Evolutionary conservation across 1,140 invertebrate genomes (phyloP), one percentile per base, ranked within the genome.

Genomic region (Notospermus geniculatus): DNA sequence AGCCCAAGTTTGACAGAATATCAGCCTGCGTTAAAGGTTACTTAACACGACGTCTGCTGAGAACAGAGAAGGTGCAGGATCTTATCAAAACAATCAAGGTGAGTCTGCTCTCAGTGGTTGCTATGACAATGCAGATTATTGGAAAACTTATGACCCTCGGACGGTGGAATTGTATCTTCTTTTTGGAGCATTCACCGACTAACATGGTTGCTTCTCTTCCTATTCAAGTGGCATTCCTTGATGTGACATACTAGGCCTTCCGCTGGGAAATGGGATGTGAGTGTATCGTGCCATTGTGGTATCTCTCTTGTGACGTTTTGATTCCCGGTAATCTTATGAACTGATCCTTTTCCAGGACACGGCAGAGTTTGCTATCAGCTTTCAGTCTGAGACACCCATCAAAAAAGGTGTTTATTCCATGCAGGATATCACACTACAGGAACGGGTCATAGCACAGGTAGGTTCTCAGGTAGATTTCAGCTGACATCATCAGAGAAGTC

Each of bases 21-120:
- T 87, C 87, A 64, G 90, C 91, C 25, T 84, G 85, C 70, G 87
- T 85, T n/a, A 88, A 86, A 73, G 92, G 92, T 1, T 93, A 87
- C 77, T 81, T 94, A 57, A 87, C 88, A 30, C 85, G 92, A 45
- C 85, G 91, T 63, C 81, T 94, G 41, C 86, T 93, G 77, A 84
- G 81, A 57, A 92, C 91, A 1, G 89, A 91, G 72, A 88, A 89
- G 69, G 88, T 93, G 2, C 88, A 91, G 75, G 82, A 83, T 39
- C 84, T 92, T 17, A 89, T 93, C 63, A 88, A 90, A 80, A 91
- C 89, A 23, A 91, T 93, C 65, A 62, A 69, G 66, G 78, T 78
- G 65, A 50, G 32, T 36, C 32, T 15, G 15, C 46, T 19, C 46
- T 19, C n/a, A 50, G n/a, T n/a, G n/a, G n/a, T n/a, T n/a, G n/a